Base-by-base conservation (phyloP, 2,797 vertebrate species). In the Saxicola maurus region DNA sequence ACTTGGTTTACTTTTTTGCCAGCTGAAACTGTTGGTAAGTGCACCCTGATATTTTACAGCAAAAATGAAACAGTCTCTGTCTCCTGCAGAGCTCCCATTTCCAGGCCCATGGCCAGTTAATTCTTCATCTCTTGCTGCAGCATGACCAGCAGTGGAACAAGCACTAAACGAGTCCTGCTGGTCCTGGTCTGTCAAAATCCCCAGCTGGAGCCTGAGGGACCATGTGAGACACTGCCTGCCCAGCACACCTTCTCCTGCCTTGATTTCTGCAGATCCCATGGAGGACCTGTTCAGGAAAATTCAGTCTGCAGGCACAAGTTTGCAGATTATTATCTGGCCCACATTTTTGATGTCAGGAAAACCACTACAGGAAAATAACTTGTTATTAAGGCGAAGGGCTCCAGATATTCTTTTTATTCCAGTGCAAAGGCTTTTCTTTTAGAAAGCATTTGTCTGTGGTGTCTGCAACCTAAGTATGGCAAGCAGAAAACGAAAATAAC, bases 101-200 rank as follows among this genome's bases (percentile, higher is more conserved):
- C 85, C 90, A 94, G 94, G 93, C 87, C 89, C 49, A 9, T 27
- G 73, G 84, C 92, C 94, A 93, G 87, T 65, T 86, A 87, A 94
- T 91, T 86, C 69, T 87, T 92, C 92, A 94, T 78, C 77, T 73
- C 64, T 64, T 31, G 55, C 76, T 7, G 19, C 91, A 87, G 77
- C 16, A 0, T 91, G 82, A 93, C 72, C 89, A 89, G 82, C 74
- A 87, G 49, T 71, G 87, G 82, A 94, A 93, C 77, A 86, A 93
- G 80, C 1, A 0, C 67, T 87, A 60, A 93, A 76, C 1, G 5
- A 89, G 80, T 89, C 77, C 77, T 89, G 85, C 91, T 93, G 85
- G 49, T 76, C 85, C 80, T 86, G 80, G 14, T 76, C 80, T 90
- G 48, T 83, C 84, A 66, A 21, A 89, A 85, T 62, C 51, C 82